Conservation (phyloP, 2,113 vertebrate genomes). For the Brachyhypopomus gauderio region DNA sequence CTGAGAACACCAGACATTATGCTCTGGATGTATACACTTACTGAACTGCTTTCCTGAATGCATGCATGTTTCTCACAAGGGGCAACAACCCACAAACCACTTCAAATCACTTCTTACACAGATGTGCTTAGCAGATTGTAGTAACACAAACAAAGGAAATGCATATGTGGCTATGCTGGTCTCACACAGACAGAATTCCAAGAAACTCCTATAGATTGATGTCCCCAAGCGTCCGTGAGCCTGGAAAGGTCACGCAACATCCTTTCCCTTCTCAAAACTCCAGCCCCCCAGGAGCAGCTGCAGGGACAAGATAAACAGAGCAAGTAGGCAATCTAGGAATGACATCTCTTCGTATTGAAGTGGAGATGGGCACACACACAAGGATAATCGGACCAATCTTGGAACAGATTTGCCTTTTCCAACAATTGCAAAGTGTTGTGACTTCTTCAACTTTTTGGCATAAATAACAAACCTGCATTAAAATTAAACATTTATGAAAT, state of each 20-base stretch:
- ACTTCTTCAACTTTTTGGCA: no score
- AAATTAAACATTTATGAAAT: no score
- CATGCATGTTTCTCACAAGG: background rate
- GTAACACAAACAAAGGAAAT: background rate
- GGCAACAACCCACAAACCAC: background rate
- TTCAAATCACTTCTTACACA: background rate
- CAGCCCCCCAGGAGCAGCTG: background rate
- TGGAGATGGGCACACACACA: no score
- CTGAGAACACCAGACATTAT: background rate
- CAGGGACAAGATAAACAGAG: background rate
- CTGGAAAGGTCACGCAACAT: no score
- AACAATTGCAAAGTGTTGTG: no score
- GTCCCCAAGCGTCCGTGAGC: background rate
- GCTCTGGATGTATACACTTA: no score
- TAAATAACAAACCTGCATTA: no score
- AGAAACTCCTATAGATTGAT: background rate
- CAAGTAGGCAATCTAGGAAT: background rate
- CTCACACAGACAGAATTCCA: background rate
- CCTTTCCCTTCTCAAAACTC: constrained; percentile 14
- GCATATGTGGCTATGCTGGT: background rate
- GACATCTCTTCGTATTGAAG: background rate
- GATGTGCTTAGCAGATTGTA: no score
- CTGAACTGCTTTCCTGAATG: background rate
- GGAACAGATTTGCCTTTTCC: no score
- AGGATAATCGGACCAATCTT: no score